Conservation (phyloP, 2,797 vertebrate species). For the Scarus forsteni region DNA sequence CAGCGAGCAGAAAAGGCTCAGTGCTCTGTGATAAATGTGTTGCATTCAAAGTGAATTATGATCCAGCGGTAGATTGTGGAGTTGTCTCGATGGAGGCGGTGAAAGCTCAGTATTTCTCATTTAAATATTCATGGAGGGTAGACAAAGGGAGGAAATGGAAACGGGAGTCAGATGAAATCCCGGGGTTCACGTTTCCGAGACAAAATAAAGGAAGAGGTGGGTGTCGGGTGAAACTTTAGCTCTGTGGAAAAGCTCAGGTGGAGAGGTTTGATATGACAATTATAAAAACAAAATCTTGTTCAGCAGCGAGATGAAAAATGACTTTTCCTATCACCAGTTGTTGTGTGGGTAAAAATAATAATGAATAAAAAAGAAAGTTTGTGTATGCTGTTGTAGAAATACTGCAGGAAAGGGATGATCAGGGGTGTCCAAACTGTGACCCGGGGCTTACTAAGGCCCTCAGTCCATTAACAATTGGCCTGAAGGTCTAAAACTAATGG, state of each 20-base stretch:
- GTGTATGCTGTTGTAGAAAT: too few species aligned
- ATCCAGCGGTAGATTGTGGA: constrained; percentile 36
- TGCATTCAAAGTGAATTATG: constrained; percentile 39
- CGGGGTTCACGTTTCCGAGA: constrained; percentile 55
- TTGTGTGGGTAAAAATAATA: too few species aligned
- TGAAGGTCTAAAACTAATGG: too few species aligned
- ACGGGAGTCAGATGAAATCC: constrained; percentile 39
- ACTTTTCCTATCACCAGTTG: not conserved
- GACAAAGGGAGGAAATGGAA: constrained; percentile 63
- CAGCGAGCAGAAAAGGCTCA: constrained; percentile 15
- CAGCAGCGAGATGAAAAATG: not conserved
- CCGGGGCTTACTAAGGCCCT: too few species aligned
- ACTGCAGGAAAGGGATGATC: too few species aligned
- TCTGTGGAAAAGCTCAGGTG: constrained; percentile 10
- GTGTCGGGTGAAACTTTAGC: constrained; percentile 19
- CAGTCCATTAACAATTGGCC: too few species aligned
- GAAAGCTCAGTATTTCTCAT: constrained; percentile 39
- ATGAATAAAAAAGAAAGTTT: too few species aligned
- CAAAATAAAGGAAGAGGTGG: constrained; percentile 4
- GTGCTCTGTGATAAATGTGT: constrained; percentile 38
- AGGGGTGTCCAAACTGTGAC: too few species aligned
- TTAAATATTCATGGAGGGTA: constrained; percentile 66
- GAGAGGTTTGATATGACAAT: not conserved
- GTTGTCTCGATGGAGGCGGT: constrained; percentile 14
- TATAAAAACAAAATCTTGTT: not conserved